Percentiles rank a stretch among this genome's conserved stretches.
phyloP scores from a whole-genome alignment of 2,888 invertebrate genomes.

The Caenorhabditis parvicauda region DNA sequence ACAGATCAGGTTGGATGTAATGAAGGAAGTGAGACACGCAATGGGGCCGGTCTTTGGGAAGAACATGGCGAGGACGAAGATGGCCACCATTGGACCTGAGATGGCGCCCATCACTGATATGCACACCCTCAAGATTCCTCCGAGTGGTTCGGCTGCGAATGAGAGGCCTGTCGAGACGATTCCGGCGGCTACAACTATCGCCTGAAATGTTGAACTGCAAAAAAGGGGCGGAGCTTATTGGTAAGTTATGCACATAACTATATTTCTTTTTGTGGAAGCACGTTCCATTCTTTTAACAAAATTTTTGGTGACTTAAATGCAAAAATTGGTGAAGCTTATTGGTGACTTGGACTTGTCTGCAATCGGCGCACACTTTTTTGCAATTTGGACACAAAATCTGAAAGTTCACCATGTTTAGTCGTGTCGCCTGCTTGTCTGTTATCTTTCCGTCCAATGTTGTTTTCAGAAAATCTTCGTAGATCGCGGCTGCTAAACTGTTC shows the following conservation, averaged over 20 bases:
- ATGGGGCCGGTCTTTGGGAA: slow-evolving; percentile 46
- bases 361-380: neutral
- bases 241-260: no score
- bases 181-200: slow-evolving; percentile 35
- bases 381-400: neutral
- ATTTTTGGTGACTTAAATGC: neutral
- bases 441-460: slow-evolving; percentile 34
- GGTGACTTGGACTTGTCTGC: neutral
- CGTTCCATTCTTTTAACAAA: no score
- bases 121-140: slow-evolving; percentile 50
- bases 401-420: slow-evolving; percentile 28
- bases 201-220: slow-evolving; percentile 7
- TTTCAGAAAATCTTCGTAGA: slow-evolving; percentile 57
- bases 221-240: neutral
- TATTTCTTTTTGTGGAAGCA: neutral
- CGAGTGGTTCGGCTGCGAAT: slow-evolving; percentile 47
- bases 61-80: slow-evolving; percentile 52
- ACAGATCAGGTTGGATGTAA: slow-evolving; percentile 40
- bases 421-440: slow-evolving; percentile 34
- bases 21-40: slow-evolving; percentile 46
- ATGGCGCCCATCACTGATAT: slow-evolving; percentile 54
- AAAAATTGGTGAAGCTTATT: neutral
- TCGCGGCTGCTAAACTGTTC: slow-evolving; percentile 53
- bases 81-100: slow-evolving; percentile 51
- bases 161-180: slow-evolving; percentile 39